phyloP scores from a whole-genome alignment of 2,797 vertebrate genomes.

The Sandelia bainsii region DNA sequence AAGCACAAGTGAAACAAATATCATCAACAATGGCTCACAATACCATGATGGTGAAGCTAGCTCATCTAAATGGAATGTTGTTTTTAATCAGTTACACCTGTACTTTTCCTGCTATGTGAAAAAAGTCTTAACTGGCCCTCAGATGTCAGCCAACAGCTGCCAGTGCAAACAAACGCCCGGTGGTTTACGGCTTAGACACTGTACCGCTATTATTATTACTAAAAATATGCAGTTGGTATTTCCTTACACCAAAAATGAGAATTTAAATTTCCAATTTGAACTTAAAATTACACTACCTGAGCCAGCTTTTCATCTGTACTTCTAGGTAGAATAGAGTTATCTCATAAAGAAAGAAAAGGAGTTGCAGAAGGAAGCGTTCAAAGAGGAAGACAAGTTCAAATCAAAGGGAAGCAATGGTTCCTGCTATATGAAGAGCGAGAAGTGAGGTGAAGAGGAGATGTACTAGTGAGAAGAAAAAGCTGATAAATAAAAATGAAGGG shows the following conservation, averaged over 20 bases:
- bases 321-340: constrained; percentile 25
- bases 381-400: constrained; percentile 58
- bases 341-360: constrained; percentile 33
- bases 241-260: neutral
- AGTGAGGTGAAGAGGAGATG: constrained; percentile 36
- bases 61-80: neutral
- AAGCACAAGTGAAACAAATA: neutral
- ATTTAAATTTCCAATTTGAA: neutral
- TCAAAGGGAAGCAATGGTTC: constrained; percentile 33
- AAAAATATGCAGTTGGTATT: neutral
- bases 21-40: neutral
- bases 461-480: constrained; percentile 33
- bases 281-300: neutral
- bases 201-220: neutral
- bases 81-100: constrained; percentile 1
- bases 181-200: neutral
- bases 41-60: neutral
- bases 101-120: neutral
- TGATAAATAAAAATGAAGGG: constrained; percentile 49
- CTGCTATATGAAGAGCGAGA: constrained; percentile 2
- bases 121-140: neutral
- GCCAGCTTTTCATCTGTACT: constrained; percentile 3
- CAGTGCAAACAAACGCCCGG: neutral
- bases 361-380: constrained; percentile 42
- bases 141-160: neutral